These are phyloP conservation scores for Nannospalax galili DNA, from an alignment of 2,113 vertebrate genomes.

Conservation along the genomic window DNA sequence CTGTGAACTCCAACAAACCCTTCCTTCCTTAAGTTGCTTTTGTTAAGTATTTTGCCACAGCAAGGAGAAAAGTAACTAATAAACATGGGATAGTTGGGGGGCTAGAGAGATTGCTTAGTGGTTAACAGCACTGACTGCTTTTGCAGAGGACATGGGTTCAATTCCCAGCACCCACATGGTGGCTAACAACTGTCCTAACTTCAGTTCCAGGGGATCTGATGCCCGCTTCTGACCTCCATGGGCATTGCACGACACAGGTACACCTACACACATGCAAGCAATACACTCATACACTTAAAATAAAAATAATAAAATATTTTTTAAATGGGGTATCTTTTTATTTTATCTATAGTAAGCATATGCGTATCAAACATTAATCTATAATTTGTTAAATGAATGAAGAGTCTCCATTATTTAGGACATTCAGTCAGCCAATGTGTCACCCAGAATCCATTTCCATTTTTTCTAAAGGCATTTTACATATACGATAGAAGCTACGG, in stretches of 20 bases:
- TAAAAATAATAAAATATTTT: not conserved
- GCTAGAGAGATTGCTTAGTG: too few species aligned
- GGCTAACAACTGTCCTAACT: too few species aligned
- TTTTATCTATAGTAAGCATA: not conserved
- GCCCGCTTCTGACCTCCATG: too few species aligned
- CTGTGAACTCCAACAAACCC: too few species aligned
- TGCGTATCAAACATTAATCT: not conserved
- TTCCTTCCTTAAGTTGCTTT: not conserved
- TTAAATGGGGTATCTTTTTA: not conserved
- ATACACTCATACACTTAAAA: too few species aligned
- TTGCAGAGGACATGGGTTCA: too few species aligned
- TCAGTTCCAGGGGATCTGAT: too few species aligned
- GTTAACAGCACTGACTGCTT: too few species aligned
- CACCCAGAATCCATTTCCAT: not conserved
- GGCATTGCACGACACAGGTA: too few species aligned
- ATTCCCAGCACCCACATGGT: too few species aligned
- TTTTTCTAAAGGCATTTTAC: conserved; percentile 33
- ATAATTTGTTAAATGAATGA: not conserved
- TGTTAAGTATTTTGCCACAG: not conserved
- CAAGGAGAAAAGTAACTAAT: not conserved
- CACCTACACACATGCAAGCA: too few species aligned
- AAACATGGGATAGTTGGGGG: not conserved
- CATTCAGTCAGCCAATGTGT: not conserved
- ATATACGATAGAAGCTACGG: conserved; percentile 11
- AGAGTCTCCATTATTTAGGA: conserved; percentile 54